Evolutionary conservation across 1,140 invertebrate species (phyloP), one percentile per base, ranked within the genome.

Genomic region (Drosophila santomea): DNA sequence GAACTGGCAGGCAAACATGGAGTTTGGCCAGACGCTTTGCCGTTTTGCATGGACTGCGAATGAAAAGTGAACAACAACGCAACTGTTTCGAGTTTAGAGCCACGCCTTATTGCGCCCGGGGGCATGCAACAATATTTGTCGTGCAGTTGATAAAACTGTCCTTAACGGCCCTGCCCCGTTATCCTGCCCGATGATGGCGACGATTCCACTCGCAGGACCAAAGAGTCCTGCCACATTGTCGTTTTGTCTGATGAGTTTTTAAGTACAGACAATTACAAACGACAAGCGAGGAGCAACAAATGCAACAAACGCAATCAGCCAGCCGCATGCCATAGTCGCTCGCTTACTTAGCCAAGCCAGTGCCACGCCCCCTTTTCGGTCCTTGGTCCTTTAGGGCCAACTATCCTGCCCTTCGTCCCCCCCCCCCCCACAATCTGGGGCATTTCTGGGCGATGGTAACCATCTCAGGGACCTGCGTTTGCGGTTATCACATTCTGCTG

Each of bases 231-330:
- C 58, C 69, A 61, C 82, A 88, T 82, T 86, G 84, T 89, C 84
- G 84, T 83, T 89, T 38, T 80, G 84, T 88, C 83, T 88, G 84
- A 88, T 88, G 84, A 88, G 84, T 89, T 88, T 88, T 88, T 88
- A 88, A 88, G 80, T 89, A 89, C 84, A 61, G 78, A 84, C 84
- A 88, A 84, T 88, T 84, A 89, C 84, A 84, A 89, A 74, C 56
- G 71, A 75, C 82, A 85, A 77, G 63, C 69, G 58, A 63, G 32
- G 43, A 56, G 59, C 67, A 74, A 61, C 78, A 68, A 60, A 74
- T 74, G 72, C 72, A 74, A 74, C 77, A 68, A 60, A 75, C 52
- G 73, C 73, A 75, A 75, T 75, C 72, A 74, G 74, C 45, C 44
- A 58, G 52, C 55, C 45, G 47, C 62, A 60, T 48, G 36, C 15